These are phyloP conservation scores for Elgonia sp. DNA, from an alignment of 2,888 invertebrate species.

Conservation along the genomic window DNA sequence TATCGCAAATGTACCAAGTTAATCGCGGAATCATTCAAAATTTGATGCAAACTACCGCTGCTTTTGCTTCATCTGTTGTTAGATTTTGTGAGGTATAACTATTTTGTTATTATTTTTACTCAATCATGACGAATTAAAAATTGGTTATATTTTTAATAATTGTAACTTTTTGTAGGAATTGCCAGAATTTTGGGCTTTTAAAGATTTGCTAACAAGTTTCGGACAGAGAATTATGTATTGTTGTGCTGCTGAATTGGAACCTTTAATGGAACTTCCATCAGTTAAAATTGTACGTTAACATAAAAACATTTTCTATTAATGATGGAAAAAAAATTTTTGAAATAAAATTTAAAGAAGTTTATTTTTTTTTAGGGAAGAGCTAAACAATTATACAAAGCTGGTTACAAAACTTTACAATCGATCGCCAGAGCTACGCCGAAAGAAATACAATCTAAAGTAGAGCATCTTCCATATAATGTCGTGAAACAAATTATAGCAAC, in stretches of 20 bases:
- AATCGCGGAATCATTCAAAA: constrained; percentile 94
- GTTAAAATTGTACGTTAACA: constrained; percentile 91
- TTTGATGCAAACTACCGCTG: constrained; percentile 91
- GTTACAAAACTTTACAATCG: constrained; percentile 92
- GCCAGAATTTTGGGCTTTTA: constrained; percentile 94
- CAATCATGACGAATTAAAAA: neutral
- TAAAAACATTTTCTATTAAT: neutral
- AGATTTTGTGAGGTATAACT: constrained; percentile 91
- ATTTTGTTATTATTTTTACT: neutral
- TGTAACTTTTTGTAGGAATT: constrained; percentile 88
- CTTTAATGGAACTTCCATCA: constrained; percentile 95
- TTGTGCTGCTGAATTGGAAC: constrained; percentile 92
- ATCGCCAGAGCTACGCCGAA: constrained; percentile 92
- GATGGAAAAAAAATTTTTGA: neutral
- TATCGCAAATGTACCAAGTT: constrained; percentile 91
- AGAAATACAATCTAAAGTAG: constrained; percentile 89
- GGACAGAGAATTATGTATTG: constrained; percentile 93
- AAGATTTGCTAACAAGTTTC: constrained; percentile 92
- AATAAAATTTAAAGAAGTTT: constrained; percentile 14
- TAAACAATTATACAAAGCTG: constrained; percentile 93
- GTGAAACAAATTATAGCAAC: constrained; percentile 95
- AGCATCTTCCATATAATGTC: constrained; percentile 91
- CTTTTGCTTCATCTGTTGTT: constrained; percentile 92
- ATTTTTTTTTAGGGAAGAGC: constrained; percentile 91
- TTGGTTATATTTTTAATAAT: neutral